A percentile compares a stretch with the other conserved stretches of the same genome.
Evolutionary conservation across 1,140 invertebrate genomes (phyloP).

Genomic region (Atta cephalotes): DNA sequence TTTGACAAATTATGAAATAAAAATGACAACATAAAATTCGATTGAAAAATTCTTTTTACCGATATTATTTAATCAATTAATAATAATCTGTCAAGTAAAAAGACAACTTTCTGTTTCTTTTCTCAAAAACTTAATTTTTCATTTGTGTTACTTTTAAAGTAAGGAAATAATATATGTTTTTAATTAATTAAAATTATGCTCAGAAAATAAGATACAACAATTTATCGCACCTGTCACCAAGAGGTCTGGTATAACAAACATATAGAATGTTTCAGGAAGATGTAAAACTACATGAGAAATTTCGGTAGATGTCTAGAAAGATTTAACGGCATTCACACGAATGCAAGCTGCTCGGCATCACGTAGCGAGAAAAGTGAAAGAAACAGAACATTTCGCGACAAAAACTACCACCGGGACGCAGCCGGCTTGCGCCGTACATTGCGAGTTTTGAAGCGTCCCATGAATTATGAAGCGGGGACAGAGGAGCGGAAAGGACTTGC

Average conservation of each 20-base stretch:
- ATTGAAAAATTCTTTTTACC: no score
- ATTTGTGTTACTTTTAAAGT: no score
- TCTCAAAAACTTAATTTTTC: no score
- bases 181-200: neutral
- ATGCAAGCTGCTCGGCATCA: slow-evolving; percentile 12
- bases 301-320: slow-evolving; percentile 41
- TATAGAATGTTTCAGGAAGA: neutral
- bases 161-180: neutral
- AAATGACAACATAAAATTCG: no score
- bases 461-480: slow-evolving; percentile 75
- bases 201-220: neutral
- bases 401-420: slow-evolving; percentile 43
- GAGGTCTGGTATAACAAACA: slow-evolving; percentile 1
- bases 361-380: slow-evolving; percentile 54
- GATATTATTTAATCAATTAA: no score
- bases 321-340: slow-evolving; percentile 37
- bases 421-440: slow-evolving; percentile 2
- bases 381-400: slow-evolving; percentile 54
- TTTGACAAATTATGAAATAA: no score
- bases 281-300: slow-evolving; percentile 33
- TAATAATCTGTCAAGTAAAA: no score
- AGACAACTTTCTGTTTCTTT: no score
- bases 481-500: slow-evolving; percentile 73
- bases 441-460: slow-evolving; percentile 66
- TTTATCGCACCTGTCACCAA: neutral